These are phyloP conservation scores for Bombus sibiricus DNA, from an alignment of 1,140 invertebrate genomes.

Conservation along the genomic window DNA sequence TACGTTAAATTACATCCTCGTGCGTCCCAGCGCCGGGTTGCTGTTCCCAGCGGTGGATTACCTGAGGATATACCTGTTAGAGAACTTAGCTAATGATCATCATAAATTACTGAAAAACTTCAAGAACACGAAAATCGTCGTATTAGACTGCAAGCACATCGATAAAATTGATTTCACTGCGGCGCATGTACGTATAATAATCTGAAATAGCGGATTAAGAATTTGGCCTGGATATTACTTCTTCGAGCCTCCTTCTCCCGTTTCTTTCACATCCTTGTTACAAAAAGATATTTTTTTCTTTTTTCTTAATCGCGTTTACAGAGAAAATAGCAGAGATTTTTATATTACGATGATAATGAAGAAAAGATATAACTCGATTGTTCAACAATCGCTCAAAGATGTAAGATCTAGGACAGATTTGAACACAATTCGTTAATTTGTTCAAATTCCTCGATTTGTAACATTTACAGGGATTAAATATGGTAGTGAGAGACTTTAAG, in stretches of 20 bases:
- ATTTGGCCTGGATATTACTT: constrained; percentile 25
- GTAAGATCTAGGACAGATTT: constrained; percentile 29
- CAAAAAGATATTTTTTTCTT: background rate
- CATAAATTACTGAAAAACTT: constrained; percentile 48
- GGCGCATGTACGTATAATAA: constrained; percentile 74
- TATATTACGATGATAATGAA: background rate
- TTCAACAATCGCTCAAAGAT: constrained; percentile 2
- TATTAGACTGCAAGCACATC: constrained; percentile 81
- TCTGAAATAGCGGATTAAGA: background rate
- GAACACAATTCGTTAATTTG: constrained; percentile 23
- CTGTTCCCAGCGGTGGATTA: constrained; percentile 84
- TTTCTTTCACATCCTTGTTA: background rate
- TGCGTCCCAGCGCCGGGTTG: constrained; percentile 81
- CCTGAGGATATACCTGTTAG: constrained; percentile 78
- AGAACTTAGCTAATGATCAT: constrained; percentile 65
- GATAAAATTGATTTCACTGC: constrained; percentile 82
- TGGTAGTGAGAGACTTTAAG: constrained; percentile 68
- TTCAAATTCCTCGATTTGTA: background rate
- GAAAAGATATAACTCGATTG: background rate
- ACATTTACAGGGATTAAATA: constrained; percentile 68
- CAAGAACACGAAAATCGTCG: constrained; percentile 67
- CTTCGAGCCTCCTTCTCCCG: background rate
- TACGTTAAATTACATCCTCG: constrained; percentile 75
- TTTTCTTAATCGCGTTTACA: background rate
- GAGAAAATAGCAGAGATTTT: background rate